Evolutionary conservation across 2,113 vertebrate genomes (phyloP).

Genomic region (Carassius gibelio): DNA sequence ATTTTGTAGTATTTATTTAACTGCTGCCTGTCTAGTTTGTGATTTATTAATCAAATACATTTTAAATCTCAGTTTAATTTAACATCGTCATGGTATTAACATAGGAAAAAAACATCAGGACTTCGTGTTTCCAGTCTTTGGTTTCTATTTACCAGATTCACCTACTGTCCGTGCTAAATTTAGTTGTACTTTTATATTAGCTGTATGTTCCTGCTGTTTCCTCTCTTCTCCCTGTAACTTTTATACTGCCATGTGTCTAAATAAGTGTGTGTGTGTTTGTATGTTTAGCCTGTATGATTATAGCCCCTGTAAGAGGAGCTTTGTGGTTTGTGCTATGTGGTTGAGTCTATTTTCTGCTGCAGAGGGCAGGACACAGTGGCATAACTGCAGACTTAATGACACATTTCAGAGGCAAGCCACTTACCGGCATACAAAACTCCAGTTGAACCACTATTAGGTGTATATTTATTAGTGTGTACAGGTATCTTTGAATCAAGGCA

Average conservation of each 20-base stretch:
- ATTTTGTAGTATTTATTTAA: neutral
- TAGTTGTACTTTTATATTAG: conserved; percentile 29
- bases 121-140: neutral
- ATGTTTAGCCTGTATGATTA: conserved; percentile 61
- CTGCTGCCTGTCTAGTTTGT: neutral
- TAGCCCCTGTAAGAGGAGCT: conserved; percentile 72
- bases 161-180: conserved; percentile 40
- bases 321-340: conserved; percentile 70
- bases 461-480: conserved; percentile 55
- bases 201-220: conserved; percentile 53
- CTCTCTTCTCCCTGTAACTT: conserved; percentile 27
- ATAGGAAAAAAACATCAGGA: neutral
- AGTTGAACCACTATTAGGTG: neutral
- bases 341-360: conserved; percentile 76
- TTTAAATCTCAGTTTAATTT: neutral
- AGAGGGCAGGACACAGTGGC: conserved; percentile 68
- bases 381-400: conserved; percentile 76
- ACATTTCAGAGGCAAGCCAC: conserved; percentile 68
- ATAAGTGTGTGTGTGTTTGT: conserved; percentile 40
- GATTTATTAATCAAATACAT: neutral
- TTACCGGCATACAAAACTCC: conserved; percentile 64
- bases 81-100: neutral
- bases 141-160: neutral
- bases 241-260: conserved; percentile 33
- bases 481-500: neutral